Evolutionary conservation across 30 jellyfish, hydroid and myxozoan species (phyloP).

Genomic region (Pelagia noctiluca): DNA sequence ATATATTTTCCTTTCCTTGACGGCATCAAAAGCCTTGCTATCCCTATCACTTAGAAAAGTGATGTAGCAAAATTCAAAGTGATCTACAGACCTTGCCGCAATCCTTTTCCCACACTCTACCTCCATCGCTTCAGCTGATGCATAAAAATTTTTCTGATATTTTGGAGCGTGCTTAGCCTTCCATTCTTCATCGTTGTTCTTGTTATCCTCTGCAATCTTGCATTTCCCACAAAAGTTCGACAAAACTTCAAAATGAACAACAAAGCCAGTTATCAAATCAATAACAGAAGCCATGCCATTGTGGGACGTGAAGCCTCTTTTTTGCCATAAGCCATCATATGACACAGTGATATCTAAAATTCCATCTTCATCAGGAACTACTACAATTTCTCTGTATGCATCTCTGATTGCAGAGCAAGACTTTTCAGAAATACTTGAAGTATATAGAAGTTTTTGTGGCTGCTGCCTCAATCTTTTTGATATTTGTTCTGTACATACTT

Average conservation of each 20-base stretch:
- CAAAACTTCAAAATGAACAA: background rate
- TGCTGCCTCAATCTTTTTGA: constrained; percentile 9
- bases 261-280: constrained; percentile 60
- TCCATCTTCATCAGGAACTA: constrained; percentile 7
- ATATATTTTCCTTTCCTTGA: background rate
- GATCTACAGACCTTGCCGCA: constrained; percentile 11
- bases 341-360: constrained; percentile 42
- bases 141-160: background rate
- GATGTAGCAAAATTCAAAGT: background rate
- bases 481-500: background rate
- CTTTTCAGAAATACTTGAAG: background rate
- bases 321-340: constrained; percentile 66
- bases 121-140: constrained; percentile 35
- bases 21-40: constrained; percentile 9
- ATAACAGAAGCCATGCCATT: constrained; percentile 62
- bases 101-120: constrained; percentile 26
- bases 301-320: constrained; percentile 60
- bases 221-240: constrained; percentile 13
- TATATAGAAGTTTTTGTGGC: background rate
- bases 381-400: constrained; percentile 10
- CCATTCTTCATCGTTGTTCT: background rate
- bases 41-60: constrained; percentile 30
- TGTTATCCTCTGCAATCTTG: background rate
- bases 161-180: background rate
- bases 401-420: constrained; percentile 1